Base-by-base conservation (phyloP, 2,888 invertebrate species). In the Acleris sparsana region DNA sequence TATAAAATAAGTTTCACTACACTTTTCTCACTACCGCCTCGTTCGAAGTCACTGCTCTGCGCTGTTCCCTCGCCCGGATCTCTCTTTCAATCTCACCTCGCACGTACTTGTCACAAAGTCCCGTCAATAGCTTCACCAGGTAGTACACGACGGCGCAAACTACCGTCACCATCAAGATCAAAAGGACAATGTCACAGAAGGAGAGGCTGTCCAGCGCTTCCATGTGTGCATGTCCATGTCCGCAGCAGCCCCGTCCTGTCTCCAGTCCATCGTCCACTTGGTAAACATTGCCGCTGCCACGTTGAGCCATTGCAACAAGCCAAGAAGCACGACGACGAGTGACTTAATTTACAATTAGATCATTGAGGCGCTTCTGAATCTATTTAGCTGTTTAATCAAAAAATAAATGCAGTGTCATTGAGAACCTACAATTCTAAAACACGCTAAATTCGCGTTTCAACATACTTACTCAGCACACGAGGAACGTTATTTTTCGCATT, bases 151-250 rank as follows among this genome's bases (percentile, higher is more conserved):
- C 64, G 20, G 82, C 73, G 11, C 87, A 53, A 16, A 77, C 66
- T n/a, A 84, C 46, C 17, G 80, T 33, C 20, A 75, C 67, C 11
- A 78, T 53, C 18, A 77, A 65, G 0, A 77, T 62, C 49, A 84
- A 17, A 9, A 83, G 72, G 13, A 84, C 63, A 9, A 80, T 71
- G 53, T 88, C 87, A 17, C 75, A 72, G 22, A 75, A 61, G 13
- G 81, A 72, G 16, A 83, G 62, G 33, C 65, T 71, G 16, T 83
- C 83, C 72, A 82, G 80, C 4, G 83, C 73, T 75, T 88, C 85
- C 43, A 77, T 72, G 63, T 85, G 79, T 18, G 84, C 82, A 70
- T 87, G 85, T 25, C 83, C 74, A 25, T 66, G 66, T 4, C 51
- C 52, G 39, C 61, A 66, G 52, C 66, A 66, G 17, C 18, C 48